Evolutionary conservation across 2,888 invertebrate species (phyloP), one percentile per base, ranked within the genome.

Genomic region (Mesorhabditis spiculigera): DNA sequence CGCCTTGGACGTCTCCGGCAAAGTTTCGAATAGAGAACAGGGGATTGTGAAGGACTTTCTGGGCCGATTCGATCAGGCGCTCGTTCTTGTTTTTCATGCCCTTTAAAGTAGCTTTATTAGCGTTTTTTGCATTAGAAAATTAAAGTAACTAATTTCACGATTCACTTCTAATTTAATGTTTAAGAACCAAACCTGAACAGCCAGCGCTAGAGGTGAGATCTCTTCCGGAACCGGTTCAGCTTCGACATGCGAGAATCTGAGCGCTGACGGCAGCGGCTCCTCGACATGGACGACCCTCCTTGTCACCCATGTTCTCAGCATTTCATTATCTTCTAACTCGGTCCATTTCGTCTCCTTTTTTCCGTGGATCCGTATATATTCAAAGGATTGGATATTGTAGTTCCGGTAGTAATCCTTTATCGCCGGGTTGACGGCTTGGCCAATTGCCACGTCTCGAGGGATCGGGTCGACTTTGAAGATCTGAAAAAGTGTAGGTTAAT

Each of bases 341-440:
- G 82, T 82, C 81, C 80, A 84, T 71, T 82, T 82, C 5, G 81
- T 81, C 58, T 79, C 73, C 44, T 74, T 73, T 6, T 78, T 67
- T 58, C 72, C 74, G 66, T 76, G 76, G 6, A 75, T 71, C 43
- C 80, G 77, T 41, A 73, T 69, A 50, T 80, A 77, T 67, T 82
- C 82, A 66, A 84, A 84, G n/a, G 72, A 71, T 66, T 71, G 65
- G 43, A 78, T 75, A 72, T 80, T 76, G 68, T 84, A 79, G 65
- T 82, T 75, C 58, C 81, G 75, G 67, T 81, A 79, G 73, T 84
- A 84, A 74, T 81, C 79, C 42, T 76, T 75, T 64, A 84, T 75
- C 4, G 77, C 67, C 6, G 78, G 81, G 65, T 80, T 80, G 44
- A 78, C 74, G 10, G 64, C 67, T 5, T 72, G 66, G 67, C 71